Evolutionary conservation across 2,797 vertebrate species (phyloP).

Genomic region (Urosaurus nigricauda): DNA sequence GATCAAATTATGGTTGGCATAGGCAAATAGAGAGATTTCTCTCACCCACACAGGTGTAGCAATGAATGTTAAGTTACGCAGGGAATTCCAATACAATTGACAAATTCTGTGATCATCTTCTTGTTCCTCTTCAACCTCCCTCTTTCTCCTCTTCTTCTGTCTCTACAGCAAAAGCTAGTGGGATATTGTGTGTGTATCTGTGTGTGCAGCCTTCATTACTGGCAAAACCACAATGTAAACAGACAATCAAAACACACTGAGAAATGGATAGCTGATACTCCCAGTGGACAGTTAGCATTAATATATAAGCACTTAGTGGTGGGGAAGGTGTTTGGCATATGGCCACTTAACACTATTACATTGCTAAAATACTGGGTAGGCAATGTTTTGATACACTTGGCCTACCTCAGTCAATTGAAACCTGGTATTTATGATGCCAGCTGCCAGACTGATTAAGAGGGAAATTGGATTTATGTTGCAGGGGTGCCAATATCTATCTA

Average conservation of each 20-base stretch:
- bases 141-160: not conserved
- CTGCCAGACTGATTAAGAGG: constrained; percentile 44
- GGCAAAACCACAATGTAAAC: constrained; percentile 35
- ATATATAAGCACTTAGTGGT: constrained; percentile 41
- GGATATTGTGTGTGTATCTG: not conserved
- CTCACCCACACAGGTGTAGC: not conserved
- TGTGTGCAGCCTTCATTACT: constrained; percentile 30
- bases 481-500: constrained; percentile 42
- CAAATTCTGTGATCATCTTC: not conserved
- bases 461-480: constrained; percentile 52
- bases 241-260: constrained; percentile 55
- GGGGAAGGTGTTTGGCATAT: constrained; percentile 36
- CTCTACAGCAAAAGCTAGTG: constrained; percentile 11
- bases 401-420: constrained; percentile 49
- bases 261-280: constrained; percentile 49
- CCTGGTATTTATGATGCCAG: constrained; percentile 43
- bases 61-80: not conserved
- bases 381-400: constrained; percentile 49
- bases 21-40: not conserved
- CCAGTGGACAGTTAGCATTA: constrained; percentile 53
- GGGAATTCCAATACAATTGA: not conserved
- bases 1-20: not conserved
- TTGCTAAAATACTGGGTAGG: constrained; percentile 52
- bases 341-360: constrained; percentile 53
- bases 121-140: not conserved